Base-by-base conservation (phyloP, 2,888 invertebrate species). In the Philhelius pedissequus region DNA sequence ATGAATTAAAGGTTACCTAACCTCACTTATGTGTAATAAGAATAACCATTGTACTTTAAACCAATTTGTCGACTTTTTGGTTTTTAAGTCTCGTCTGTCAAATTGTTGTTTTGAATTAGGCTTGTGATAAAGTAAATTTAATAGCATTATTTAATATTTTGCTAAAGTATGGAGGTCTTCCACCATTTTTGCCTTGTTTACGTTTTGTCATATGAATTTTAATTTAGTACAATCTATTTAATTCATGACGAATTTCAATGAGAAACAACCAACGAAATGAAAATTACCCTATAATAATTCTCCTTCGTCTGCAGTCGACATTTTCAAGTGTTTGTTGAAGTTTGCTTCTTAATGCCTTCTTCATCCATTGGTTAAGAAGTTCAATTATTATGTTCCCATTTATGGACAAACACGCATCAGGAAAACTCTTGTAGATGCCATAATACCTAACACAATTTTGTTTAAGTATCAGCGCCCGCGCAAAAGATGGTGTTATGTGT, bases 401-500 rank as follows among this genome's bases (percentile, higher is more conserved):
- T 78, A 83, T 74, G 62, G 54, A 38, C 40, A 68, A 52, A 60
- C 58, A 78, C 62, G 64, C 54, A n/a, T n/a, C n/a, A 82, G 25
- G 32, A 77, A 73, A 54, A 54, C 43, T 48, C 68, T 68, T 82
- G 71, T 71, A 68, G 68, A 15, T 15, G 22, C 1, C 20, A 22
- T 82, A 71, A 38, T 60, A 52, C 66, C 20, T 38, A 66, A 73
- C 60, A 54, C 62, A 60, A 58, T 9, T 45, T 45, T 45, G 56
- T 78, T 9, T 70, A 77, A 79, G 56, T 70, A 79, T 79, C 74
- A 83, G 83, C 79, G 79, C 74, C 83, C 70, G 79, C 83, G 83
- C 79, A 83, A 74, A 79, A 62, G 64, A 70, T 66, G 79, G 83
- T 83, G 78, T 79, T 83, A 74, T 79, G 66, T 69, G 79, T 75